Evolutionary conservation across 2,888 invertebrate species (phyloP), one percentile per base, ranked within the genome.

Genomic region (Maniola hyperantus): DNA sequence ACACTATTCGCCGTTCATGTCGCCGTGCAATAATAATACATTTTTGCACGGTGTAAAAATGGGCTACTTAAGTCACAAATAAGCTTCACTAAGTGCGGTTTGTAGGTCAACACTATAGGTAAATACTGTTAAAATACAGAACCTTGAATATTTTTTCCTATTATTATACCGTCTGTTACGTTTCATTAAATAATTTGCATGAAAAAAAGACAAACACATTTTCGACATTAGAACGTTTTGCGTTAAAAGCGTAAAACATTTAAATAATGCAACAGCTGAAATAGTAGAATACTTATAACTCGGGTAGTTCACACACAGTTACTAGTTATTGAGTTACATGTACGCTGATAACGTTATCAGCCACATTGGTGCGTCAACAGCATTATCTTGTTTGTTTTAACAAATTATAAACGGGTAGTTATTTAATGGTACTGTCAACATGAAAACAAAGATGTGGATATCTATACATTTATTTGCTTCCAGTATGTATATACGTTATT

Each of bases 321-420:
- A 64, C 69, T 67, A 48, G 33, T 58, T 58, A 48, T 59, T 48
- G 18, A 70, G 66, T 64, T 62, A 54, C 71, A 55, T 20, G 50
- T 63, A 57, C 42, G 68, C 81, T 83, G 90, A 90, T 91, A 90
- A 82, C 81, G 77, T 85, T 90, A 90, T 90, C 91, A 80, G 77
- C 75, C 76, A 78, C 83, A 88, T 88, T 86, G 87, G 82, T 83
- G 79, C 87, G 88, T 85, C 87, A 88, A 89, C 85, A 88, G 74
- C 77, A 79, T 80, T 89, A 88, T 89, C 88, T 86, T 80, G 79
- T 80, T 81, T 82, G 83, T 84, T 83, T 81, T 81, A 79, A 77
- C 78, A 77, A 79, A 79, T 82, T 77, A 75, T 79, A 80, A 79
- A 61, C 65, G 64, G 74, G 68, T 65, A 66, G 60, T 71, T 70